phyloP scores from a whole-genome alignment of 1,140 invertebrate species.

The Tetramorium alpestre region DNA sequence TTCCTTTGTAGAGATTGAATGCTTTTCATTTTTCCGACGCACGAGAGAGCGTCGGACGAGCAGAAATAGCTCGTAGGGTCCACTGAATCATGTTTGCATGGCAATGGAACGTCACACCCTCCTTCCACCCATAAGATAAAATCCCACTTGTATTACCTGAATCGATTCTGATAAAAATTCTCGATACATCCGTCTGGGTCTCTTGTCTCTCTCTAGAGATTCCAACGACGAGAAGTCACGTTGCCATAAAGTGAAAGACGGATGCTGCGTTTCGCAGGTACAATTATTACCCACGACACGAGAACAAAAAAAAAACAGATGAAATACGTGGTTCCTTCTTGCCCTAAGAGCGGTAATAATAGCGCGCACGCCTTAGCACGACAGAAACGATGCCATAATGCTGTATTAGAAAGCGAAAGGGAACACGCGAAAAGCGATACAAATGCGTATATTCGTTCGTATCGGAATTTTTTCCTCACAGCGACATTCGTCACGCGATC shows the following conservation, averaged over 20 bases:
- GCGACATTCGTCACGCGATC: conserved; percentile 4
- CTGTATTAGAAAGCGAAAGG: conserved; percentile 45
- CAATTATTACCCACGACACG: background rate
- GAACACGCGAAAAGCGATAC: conserved; percentile 40
- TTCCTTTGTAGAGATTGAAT: conserved; percentile 22
- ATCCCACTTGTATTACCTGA: conserved; percentile 24
- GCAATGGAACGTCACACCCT: conserved; percentile 23
- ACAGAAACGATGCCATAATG: conserved; percentile 53
- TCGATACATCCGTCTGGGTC: background rate
- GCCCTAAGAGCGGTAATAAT: background rate
- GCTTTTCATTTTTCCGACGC: background rate
- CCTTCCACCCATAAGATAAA: conserved; percentile 50
- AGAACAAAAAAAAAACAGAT: background rate
- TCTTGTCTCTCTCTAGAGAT: background rate
- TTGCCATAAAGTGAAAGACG: conserved; percentile 19
- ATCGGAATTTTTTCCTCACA: conserved; percentile 1
- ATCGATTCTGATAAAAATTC: conserved; percentile 8
- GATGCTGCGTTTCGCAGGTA: conserved; percentile 1
- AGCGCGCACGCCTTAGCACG: conserved; percentile 47
- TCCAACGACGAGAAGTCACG: background rate
- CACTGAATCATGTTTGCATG: background rate
- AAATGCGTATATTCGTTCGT: conserved; percentile 18
- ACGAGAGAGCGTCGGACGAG: background rate
- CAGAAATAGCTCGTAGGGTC: background rate
- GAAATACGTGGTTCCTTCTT: conserved; percentile 12